Base-by-base conservation (phyloP, 2,888 invertebrate species). In the Caenorhabditis plicata region DNA sequence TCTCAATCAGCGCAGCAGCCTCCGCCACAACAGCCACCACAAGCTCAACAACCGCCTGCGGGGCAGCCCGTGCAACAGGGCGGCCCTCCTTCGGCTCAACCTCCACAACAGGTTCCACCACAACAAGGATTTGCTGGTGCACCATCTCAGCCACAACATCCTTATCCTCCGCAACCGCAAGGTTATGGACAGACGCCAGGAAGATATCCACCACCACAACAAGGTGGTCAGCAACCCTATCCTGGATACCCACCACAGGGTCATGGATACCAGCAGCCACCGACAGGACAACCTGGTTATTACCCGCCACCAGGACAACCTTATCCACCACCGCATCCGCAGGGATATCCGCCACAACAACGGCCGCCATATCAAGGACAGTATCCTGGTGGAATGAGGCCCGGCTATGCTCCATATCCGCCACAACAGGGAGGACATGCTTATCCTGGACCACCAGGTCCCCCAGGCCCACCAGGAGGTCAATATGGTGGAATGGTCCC, bases 401-500 rank as follows among this genome's bases (percentile, higher is more conserved):
- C 43, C 4, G 32, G 43, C 8, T 35, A 43, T 26, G 35, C 39
- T 29, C n/a, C n/a, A n/a, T 36, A 40, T 26, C 56, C 50, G 26
- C 50, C 62, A 0, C 54, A 49, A 23, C 49, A 62, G 35, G 58
- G 51, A 52, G 54, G 49, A 3, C 60, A 60, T 15, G 43, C 51
- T 2, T 57, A 51, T 15, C 57, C 48, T 3, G 52, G 52, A 52
- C 64, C 62, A 29, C 51, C 33, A 41, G n/a, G n/a, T n/a, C n/a
- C n/a, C n/a, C n/a, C n/a, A n/a, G n/a, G n/a, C n/a, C n/a, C n/a
- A n/a, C n/a, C n/a, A n/a, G n/a, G n/a, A n/a, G n/a, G n/a, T n/a
- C 52, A 62, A 25, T 58, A 57, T 35, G 64, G 54, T 11, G 45
- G 46, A 40, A 61, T 49, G 52, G 33, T 49, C 25, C 57, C 48